Evolutionary conservation across 2,888 invertebrate genomes (phyloP), one percentile per base, ranked within the genome.

Genomic region (Cecidostiba fungosa): DNA sequence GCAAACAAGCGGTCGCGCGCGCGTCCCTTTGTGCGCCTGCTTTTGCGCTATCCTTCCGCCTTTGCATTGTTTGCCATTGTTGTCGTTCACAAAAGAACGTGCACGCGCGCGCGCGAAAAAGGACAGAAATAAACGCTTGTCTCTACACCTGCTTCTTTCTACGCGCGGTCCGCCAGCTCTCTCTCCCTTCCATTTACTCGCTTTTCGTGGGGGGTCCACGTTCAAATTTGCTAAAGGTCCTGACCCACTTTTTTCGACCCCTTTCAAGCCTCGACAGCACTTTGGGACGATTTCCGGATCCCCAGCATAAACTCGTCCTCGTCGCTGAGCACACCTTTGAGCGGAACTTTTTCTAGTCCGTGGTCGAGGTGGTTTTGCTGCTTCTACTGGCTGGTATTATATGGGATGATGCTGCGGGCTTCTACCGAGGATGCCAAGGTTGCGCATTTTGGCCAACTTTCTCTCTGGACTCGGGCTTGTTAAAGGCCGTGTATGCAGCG

Each of bases 61-160:
- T 47, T 39, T 79, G 85, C 84, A 87, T 88, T 88, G 87, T 87
- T 89, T 85, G 47, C 80, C 85, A 84, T 85, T 86, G 88, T 84
- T 84, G 80, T 50, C 32, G 72, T n/a, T 62, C 82, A 82, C 87
- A 86, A 86, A 88, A 86, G 86, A 59, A 39, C 78, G 36, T n/a
- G 59, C 54, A 85, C 66, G 62, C 76, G 36, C 36, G 47, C 74
- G 62, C 36, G 74, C 50, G 78, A 70, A 79, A 78, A 81, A 87
- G 77, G 72, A 70, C 77, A 77, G 77, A 85, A 80, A 84, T 77
- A 83, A 77, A 32, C 77, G 82, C 14, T 76, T 77, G 50, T 69
- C 76, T 69, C 54, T 59, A 70, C 32, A 50, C 66, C 66, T 66
- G 66, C 29, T 26, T 0, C 66, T 6, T 26, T 10, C 66, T 26